Percentiles rank a stretch among this genome's conserved stretches.
Evolutionary conservation across 2,797 vertebrate genomes (phyloP).

Genomic region (Hemibagrus guttatus): DNA sequence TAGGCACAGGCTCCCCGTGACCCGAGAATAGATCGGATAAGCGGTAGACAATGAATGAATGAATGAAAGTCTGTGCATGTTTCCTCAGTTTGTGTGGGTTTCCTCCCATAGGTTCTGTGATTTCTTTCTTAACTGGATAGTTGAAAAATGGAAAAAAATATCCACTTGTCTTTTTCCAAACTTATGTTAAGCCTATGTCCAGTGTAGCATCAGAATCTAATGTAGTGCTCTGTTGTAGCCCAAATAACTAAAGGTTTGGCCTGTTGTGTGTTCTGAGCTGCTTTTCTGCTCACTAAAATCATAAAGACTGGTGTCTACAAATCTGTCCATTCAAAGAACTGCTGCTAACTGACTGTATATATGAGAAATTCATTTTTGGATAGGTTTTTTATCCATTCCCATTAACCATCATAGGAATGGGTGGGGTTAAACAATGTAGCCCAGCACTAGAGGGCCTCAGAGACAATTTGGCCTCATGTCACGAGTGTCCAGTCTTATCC

Average conservation of each 20-base stretch:
- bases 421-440: not conserved
- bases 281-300: too few relatives aligned
- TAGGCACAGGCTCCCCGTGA: too few relatives aligned
- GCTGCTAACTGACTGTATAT: too few relatives aligned
- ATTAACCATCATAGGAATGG: not conserved
- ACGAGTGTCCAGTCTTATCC: too few relatives aligned
- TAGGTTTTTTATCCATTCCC: too few relatives aligned
- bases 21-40: too few relatives aligned
- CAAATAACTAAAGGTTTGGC: not conserved
- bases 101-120: not conserved
- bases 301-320: too few relatives aligned
- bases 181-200: not conserved
- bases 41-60: too few relatives aligned
- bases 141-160: not conserved
- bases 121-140: not conserved
- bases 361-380: too few relatives aligned
- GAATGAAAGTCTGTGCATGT: not conserved
- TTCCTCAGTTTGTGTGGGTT: not conserved
- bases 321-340: too few relatives aligned
- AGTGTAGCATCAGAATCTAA: not conserved
- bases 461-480: not conserved
- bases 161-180: not conserved
- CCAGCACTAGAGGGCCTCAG: not conserved
- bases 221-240: not conserved
- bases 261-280: too few relatives aligned